Base-by-base conservation (phyloP, 2,113 vertebrate genomes). In the Colius striatus region DNA sequence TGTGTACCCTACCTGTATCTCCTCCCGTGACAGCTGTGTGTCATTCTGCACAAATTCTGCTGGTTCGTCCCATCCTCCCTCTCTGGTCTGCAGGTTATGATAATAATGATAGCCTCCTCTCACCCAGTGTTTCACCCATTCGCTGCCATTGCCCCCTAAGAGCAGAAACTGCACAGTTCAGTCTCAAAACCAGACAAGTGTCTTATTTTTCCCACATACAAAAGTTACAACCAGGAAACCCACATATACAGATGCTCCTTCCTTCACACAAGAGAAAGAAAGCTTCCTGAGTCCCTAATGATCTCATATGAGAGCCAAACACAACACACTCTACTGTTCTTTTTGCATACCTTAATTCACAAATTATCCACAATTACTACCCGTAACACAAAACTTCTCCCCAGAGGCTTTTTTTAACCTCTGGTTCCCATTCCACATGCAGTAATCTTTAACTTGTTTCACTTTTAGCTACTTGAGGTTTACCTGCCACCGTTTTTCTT, bases 71-170 rank as follows among this genome's bases (percentile, higher is more conserved):
- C 99, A 99, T 61, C 98, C 98, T 48, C 99, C 99, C 72, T 98
- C 97, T 72, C 96, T 97, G 30, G 97, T 98, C 30, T 89, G 95
- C 93, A 99, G 96, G 68, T 99, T 99, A 92, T 99, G 99, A 94
- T 98, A 99, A 95, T 99, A 99, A 91, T 99, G 98, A 93, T 99
- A 99, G 74, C 99, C 99, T 50, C 99, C 99, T 96, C 99, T 99
- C 81, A 99, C 99, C 99, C 99, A 99, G 97, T 99, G 99, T 72
- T 98, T 98, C 96, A 99, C 98, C 99, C 99, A 99, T 4, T 98
- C 98, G 29, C 99, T 99, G 92, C 88, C 97, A 48, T 98, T 99
- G 88, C 98, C 98, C 23, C 98, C 99, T 99, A 96, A 29, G 26
- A 92, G 73, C 47, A 96, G 76, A 95, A 23, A 94, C 17, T 5